Percentiles rank a stretch among this genome's conserved stretches.
phyloP scores from a whole-genome alignment of 2,113 vertebrate genomes.

The Suncus etruscus region DNA sequence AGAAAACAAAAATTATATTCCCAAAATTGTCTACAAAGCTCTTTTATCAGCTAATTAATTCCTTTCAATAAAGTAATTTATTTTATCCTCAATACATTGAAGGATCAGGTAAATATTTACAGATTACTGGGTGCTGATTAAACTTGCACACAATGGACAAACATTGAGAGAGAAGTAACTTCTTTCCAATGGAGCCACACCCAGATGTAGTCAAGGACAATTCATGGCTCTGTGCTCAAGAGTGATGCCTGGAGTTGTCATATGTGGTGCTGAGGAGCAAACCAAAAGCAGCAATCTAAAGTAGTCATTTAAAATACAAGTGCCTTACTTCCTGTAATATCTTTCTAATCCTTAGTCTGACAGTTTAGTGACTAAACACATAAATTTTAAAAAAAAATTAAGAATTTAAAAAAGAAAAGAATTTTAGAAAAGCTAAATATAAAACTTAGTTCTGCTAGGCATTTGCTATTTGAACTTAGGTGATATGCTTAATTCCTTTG shows the following conservation, averaged over 20 bases:
- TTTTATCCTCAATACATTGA: conserved; percentile 38
- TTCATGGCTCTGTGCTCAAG: too few relatives aligned
- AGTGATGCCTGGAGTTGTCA: too few relatives aligned
- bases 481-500: neutral
- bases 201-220: too few relatives aligned
- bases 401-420: neutral
- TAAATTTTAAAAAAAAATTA: neutral
- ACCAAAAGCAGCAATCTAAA: too few relatives aligned
- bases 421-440: neutral
- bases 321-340: too few relatives aligned
- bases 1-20: conserved; percentile 35
- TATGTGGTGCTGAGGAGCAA: too few relatives aligned
- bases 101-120: neutral
- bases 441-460: neutral
- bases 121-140: neutral
- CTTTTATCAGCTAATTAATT: conserved; percentile 49
- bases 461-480: too few relatives aligned
- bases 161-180: neutral
- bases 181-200: neutral
- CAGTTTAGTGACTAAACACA: neutral
- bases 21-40: neutral
- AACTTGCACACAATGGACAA: neutral
- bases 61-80: conserved; percentile 22
- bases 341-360: neutral
- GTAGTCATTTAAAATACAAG: neutral